Evolutionary conservation across 2,888 invertebrate genomes (phyloP).

Genomic region (Euspilapteryx auroguttella): DNA sequence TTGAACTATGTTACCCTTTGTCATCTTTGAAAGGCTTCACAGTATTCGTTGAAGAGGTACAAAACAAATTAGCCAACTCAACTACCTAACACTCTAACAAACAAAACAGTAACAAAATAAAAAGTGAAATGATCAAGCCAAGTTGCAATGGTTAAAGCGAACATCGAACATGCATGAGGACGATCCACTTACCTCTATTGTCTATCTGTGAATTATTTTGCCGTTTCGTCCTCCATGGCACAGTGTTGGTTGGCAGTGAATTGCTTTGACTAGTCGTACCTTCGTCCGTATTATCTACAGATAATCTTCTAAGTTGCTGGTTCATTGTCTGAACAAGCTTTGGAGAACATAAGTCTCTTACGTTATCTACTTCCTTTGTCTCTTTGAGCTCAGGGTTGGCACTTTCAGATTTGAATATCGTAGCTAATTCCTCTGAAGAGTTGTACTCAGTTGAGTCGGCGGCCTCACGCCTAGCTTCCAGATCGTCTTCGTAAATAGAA

Average conservation of each 20-base stretch:
- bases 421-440: slow-evolving; percentile 66
- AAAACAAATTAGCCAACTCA: too few species aligned
- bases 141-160: slow-evolving; percentile 49
- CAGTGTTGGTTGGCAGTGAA: slow-evolving; percentile 43
- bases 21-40: too few species aligned
- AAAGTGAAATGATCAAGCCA: slow-evolving; percentile 15
- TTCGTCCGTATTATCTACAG: slow-evolving; percentile 36
- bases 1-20: too few species aligned
- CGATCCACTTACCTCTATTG: slow-evolving; percentile 49
- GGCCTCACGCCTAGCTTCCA: slow-evolving; percentile 35
- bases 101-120: too few species aligned
- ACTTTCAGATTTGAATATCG: slow-evolving; percentile 57
- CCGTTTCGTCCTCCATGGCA: slow-evolving; percentile 51
- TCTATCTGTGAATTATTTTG: slow-evolving; percentile 51
- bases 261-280: slow-evolving; percentile 44
- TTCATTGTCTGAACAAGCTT: slow-evolving; percentile 47
- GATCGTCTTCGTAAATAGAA: slow-evolving; percentile 46
- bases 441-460: slow-evolving; percentile 63
- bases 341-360: slow-evolving; percentile 45
- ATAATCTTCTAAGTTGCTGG: slow-evolving; percentile 44
- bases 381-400: slow-evolving; percentile 13
- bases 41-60: too few species aligned
- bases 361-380: slow-evolving; percentile 15
- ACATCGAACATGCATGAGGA: slow-evolving; percentile 46
- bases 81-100: too few species aligned